Conservation (phyloP, 2,797 vertebrate genomes). For the Sebastes steindachneri region DNA sequence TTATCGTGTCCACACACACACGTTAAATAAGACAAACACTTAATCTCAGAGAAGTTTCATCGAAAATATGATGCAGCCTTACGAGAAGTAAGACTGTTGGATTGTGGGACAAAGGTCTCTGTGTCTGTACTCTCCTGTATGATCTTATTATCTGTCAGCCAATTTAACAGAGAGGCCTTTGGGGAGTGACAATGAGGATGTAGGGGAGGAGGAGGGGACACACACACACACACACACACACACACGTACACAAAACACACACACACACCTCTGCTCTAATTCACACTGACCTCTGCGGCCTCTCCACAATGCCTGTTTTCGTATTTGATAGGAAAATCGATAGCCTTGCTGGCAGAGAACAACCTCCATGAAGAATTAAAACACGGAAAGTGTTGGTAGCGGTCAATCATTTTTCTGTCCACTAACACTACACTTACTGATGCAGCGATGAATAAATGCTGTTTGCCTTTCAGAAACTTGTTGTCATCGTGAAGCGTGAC, state of each 20-base stretch:
- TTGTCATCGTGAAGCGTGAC: neutral
- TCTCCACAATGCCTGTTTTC: slow-evolving; percentile 76
- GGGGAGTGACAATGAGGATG: slow-evolving; percentile 79
- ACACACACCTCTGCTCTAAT: slow-evolving; percentile 74
- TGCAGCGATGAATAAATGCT: slow-evolving; percentile 10
- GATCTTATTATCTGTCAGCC: slow-evolving; percentile 82
- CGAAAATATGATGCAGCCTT: slow-evolving; percentile 20
- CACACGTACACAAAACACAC: slow-evolving; percentile 16
- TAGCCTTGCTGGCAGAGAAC: slow-evolving; percentile 75
- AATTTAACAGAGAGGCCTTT: slow-evolving; percentile 84
- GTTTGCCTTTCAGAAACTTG: slow-evolving; percentile 3
- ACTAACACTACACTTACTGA: slow-evolving; percentile 27
- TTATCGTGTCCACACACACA: no score
- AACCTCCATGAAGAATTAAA: slow-evolving; percentile 77
- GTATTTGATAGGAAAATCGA: slow-evolving; percentile 84
- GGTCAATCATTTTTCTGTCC: slow-evolving; percentile 70
- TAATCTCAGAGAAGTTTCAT: neutral
- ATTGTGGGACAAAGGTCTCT: slow-evolving; percentile 72
- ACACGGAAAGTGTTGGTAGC: slow-evolving; percentile 70
- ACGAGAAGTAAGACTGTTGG: slow-evolving; percentile 57
- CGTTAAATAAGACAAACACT: neutral
- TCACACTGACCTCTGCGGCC: slow-evolving; percentile 79
- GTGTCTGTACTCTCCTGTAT: slow-evolving; percentile 75
- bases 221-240: slow-evolving; percentile 31
- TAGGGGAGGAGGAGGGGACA: slow-evolving; percentile 55